phyloP scores from a whole-genome alignment of 2,113 vertebrate species.

The Acrocephalus kingi region DNA sequence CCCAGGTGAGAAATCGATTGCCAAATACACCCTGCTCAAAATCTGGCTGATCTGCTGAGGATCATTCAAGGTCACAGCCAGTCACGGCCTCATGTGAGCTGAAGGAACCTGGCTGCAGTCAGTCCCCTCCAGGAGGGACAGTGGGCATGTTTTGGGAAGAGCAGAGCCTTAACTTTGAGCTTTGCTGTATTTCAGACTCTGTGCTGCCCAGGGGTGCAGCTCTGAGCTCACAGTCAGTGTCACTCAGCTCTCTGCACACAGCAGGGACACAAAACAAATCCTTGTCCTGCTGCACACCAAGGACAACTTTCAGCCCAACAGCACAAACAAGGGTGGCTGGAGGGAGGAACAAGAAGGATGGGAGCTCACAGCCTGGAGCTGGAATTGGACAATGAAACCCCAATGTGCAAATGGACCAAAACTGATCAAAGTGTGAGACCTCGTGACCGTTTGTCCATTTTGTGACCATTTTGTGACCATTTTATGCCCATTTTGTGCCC shows the following conservation, averaged over 20 bases:
- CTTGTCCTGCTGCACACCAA: neutral
- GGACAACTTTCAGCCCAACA: no score
- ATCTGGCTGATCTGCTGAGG: neutral
- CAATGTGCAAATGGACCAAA: neutral
- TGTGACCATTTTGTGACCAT: neutral
- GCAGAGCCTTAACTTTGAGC: neutral
- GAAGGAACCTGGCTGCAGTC: neutral
- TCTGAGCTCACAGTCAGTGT: neutral
- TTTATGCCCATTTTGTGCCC: neutral
- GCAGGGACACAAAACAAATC: neutral
- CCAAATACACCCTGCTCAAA: fast-evolving
- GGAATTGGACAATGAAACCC: neutral
- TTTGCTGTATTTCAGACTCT: neutral
- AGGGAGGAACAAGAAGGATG: neutral
- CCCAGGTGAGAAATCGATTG: neutral
- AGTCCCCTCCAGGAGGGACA: neutral
- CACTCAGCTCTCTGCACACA: neutral
- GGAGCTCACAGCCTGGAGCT: neutral
- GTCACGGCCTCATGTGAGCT: neutral
- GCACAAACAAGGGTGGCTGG: neutral
- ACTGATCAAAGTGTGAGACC: neutral
- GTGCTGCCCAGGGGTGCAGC: neutral
- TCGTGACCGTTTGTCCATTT: neutral
- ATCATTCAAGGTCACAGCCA: neutral
- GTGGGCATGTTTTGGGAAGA: neutral